phyloP scores from a whole-genome alignment of 2,888 invertebrate genomes.

The Dasypolia templi region DNA sequence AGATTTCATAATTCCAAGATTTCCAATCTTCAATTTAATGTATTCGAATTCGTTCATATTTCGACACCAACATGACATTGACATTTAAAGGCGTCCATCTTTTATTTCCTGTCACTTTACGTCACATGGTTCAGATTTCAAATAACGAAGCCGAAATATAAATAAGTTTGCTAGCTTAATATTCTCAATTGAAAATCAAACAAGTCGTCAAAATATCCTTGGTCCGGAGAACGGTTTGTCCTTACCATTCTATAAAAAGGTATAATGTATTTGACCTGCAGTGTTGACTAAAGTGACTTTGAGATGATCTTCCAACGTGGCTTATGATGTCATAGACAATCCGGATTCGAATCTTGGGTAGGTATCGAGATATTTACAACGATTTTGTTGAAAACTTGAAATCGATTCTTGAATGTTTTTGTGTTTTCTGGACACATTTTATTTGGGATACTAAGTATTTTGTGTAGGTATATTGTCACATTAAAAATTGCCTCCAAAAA shows the following conservation, averaged over 20 bases:
- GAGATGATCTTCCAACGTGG: constrained; percentile 52
- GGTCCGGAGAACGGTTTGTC: constrained; percentile 47
- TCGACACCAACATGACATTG: constrained; percentile 34
- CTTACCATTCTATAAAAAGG: constrained; percentile 58
- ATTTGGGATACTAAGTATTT: not conserved
- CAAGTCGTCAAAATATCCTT: constrained; percentile 43
- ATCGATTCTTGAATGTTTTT: not conserved
- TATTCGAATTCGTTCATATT: constrained; percentile 26
- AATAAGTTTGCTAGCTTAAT: not conserved
- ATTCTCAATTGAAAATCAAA: constrained; percentile 56
- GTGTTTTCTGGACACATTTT: not conserved
- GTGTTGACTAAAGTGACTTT: constrained; percentile 52
- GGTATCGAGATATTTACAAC: constrained; percentile 42
- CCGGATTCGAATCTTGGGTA: constrained; percentile 50
- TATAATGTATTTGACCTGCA: constrained; percentile 59
- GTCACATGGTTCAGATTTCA: constrained; percentile 21
- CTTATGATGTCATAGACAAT: constrained; percentile 58
- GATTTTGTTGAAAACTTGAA: constrained; percentile 5
- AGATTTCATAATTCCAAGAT: not conserved
- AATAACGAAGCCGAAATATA: not conserved
- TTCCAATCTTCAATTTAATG: constrained; percentile 5
- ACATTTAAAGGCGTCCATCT: constrained; percentile 46
- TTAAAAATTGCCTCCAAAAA: not conserved
- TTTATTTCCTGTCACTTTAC: constrained; percentile 30
- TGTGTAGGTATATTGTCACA: not conserved